phyloP scores from a whole-genome alignment of 2,113 vertebrate genomes.

The Sakesphorus luctuosus region DNA sequence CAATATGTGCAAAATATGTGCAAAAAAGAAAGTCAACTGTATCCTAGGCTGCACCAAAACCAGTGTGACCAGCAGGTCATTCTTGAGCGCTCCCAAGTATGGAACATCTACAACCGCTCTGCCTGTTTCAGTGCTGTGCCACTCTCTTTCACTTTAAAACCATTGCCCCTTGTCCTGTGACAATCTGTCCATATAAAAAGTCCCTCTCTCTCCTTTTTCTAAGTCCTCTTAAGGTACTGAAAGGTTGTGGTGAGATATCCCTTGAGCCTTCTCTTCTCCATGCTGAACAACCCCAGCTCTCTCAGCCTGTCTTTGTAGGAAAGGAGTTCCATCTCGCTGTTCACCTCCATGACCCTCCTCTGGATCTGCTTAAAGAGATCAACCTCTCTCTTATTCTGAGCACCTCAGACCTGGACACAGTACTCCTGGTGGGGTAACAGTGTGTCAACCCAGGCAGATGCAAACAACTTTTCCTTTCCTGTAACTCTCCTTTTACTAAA shows the following conservation, averaged over 20 bases:
- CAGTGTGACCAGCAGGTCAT: background rate
- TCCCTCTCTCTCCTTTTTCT: background rate
- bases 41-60: background rate
- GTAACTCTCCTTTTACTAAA: background rate
- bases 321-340: background rate
- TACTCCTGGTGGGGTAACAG: background rate
- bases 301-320: background rate
- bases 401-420: background rate
- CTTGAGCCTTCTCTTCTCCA: background rate
- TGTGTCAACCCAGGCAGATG: background rate
- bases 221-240: background rate
- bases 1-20: accelerated
- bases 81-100: background rate
- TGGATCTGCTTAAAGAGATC: background rate
- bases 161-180: background rate
- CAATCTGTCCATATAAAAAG: background rate
- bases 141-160: background rate
- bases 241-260: background rate
- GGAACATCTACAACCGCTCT: background rate
- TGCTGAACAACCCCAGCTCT: background rate
- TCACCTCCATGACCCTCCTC: background rate
- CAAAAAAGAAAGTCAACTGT: background rate
- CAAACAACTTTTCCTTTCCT: background rate
- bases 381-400: background rate
- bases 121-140: background rate